Base-by-base conservation (phyloP, 2,113 vertebrate genomes). In the Macrotus californicus region DNA sequence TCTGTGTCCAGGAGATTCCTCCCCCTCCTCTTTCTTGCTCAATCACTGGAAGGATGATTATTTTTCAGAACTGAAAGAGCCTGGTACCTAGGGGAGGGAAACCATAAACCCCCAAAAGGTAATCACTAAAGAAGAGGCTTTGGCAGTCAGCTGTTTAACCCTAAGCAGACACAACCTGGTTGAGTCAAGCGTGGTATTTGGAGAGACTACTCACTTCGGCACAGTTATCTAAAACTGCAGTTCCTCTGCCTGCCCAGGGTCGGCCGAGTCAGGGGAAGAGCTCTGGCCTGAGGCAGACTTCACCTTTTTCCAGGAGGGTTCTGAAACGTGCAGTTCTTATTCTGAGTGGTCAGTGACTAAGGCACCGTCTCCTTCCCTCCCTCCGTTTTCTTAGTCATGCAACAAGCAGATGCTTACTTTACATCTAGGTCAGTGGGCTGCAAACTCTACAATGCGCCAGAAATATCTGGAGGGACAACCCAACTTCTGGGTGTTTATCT, bases 271-370 rank as follows among this genome's bases (percentile, higher is more conserved):
- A 6, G 8, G 39, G 34, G 41, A 22, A 21, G 7, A 18, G 8
- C 15, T 15, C 54, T 61, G 0, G 0, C 0, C 16, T 5, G 5
- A 43, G 26, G 7, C 16, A 61, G 39, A 5, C 14, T 41, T 61
- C 14, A 29, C 66, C 16, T 36, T 50, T 79, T 87, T 76, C 56
- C 24, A 6, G 22, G 12, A 66, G 21, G 29, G 7, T 48, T 36
- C 29, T 13, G 21, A 36, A 34, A 6, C 1, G 0, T 70, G 14
- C 18, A 4, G 2, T 11, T 89, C n/a, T 80, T 41, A 21, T 7
- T 7, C 19, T 14, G 48, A 19, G 15, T 6, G 1, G 10, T 56
- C 34, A 34, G 43, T 52, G 15, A 39, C 29, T 4, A 14, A 66
- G 61, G 8, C 2, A 10, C 2, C 6, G 14, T 31, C 52, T 12